phyloP scores from a whole-genome alignment of 2,113 vertebrate species.

The Triplophysa dalaica region DNA sequence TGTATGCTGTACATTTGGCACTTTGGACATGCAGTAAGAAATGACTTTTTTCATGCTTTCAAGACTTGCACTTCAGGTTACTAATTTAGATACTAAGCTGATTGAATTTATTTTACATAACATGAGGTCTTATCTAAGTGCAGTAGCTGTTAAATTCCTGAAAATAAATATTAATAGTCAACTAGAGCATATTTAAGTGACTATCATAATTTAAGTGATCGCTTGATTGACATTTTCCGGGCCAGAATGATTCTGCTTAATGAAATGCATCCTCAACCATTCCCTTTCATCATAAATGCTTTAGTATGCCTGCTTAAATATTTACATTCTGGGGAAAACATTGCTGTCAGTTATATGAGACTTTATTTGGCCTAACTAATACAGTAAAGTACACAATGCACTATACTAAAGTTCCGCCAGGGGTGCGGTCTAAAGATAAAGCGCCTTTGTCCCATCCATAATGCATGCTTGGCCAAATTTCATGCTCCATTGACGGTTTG shows the following conservation, averaged over 20 bases:
- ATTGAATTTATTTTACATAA: no score
- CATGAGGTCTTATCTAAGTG: no score
- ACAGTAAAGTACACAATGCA: constrained; percentile 9
- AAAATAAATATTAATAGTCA: background rate
- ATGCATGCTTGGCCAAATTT: constrained; percentile 40
- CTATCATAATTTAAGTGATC: constrained; percentile 24
- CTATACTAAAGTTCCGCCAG: background rate
- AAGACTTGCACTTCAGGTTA: no score
- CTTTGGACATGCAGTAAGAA: no score
- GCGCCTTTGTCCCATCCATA: constrained; percentile 25
- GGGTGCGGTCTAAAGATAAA: constrained; percentile 47
- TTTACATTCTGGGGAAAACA: background rate
- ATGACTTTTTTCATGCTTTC: no score
- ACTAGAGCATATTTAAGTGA: no score
- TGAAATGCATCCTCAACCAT: constrained; percentile 25
- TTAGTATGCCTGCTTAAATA: constrained; percentile 28
- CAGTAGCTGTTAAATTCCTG: background rate
- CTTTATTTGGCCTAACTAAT: background rate
- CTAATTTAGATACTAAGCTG: no score
- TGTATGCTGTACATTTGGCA: no score
- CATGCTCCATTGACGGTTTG: constrained; percentile 34
- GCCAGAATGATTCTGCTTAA: constrained; percentile 14
- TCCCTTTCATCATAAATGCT: constrained; percentile 40
- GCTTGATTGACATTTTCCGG: constrained; percentile 7
- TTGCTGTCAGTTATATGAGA: constrained; percentile 9